Evolutionary conservation across 2,797 vertebrate genomes (phyloP), one percentile per base, ranked within the genome.

Genomic region (Microctenopoma steveboyesi): DNA sequence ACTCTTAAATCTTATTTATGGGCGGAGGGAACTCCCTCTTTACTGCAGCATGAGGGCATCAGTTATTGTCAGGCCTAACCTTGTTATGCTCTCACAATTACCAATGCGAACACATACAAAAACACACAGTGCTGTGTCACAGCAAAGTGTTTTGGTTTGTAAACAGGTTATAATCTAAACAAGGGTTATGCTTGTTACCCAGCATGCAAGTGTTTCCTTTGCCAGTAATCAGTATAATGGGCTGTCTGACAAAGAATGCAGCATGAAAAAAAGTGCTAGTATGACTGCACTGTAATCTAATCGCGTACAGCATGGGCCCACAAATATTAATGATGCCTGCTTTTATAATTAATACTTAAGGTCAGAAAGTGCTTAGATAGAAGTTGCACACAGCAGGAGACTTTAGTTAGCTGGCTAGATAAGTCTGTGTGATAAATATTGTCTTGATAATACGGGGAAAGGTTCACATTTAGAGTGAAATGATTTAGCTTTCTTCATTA

Each of bases 221-320:
- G 73, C 81, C 37, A 73, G 79, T 79, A 90, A 91, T 91, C 86
- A 86, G 71, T 42, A 15, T 90, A 89, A 92, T 90, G 83, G 86
- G 54, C 68, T 74, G 47, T 64, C 48, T 69, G 55, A 87, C 79
- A 80, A 82, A 83, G 71, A 50, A 13, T 25, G 64, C 70, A 56
- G 74, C 46, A 8, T 54, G 64, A 68, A 61, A 60, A 54, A 48
- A 70, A 74, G 49, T 28, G 62, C 49, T 10, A 1, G 37, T 14
- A 12, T 28, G 12, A n/a, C 18, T 39, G 35, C 61, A 46, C 63
- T 73, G 69, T 81, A 72, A 68, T 76, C 40, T 69, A 62, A 51
- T 55, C 61, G 71, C 78, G 56, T 45, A 62, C 53, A 67, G 15
- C 53, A 11, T 49, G 45, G 46, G 60, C 63, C 69, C 64, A 28